Conservation (phyloP, 53 echinoderm and acorn worm genomes). For the Arbacia lixula region DNA sequence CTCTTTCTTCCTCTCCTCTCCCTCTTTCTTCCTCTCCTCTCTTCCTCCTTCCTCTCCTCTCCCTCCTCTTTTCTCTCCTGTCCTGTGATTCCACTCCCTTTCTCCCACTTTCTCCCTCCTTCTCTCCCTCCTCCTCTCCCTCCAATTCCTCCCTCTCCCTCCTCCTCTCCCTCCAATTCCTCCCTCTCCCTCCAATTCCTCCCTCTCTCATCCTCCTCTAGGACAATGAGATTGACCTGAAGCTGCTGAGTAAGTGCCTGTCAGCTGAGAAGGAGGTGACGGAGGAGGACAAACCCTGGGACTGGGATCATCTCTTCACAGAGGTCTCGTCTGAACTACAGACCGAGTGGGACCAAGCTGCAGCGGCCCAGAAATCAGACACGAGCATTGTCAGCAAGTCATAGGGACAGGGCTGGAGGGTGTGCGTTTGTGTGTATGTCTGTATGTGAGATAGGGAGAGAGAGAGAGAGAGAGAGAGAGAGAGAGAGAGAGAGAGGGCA, state of each 20-base stretch:
- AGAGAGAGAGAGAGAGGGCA: not conserved
- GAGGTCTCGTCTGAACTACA: constrained; percentile 95
- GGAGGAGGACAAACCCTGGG: constrained; percentile 94
- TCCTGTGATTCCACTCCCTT: no score
- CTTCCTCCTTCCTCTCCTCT: not conserved
- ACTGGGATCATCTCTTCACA: constrained; percentile 97
- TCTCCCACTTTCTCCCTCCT: no score
- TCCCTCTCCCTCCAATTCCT: no score
- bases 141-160: not conserved
- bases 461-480: not conserved
- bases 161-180: no score
- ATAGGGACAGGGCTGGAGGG: not conserved
- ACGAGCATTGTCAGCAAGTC: constrained; percentile 36
- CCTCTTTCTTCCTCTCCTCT: not conserved
- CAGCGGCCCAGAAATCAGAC: constrained; percentile 19
- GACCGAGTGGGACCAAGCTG: constrained; percentile 92
- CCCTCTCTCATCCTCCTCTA: no score
- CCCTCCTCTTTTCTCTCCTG: no score
- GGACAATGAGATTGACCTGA: constrained; percentile 98
- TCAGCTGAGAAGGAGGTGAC: constrained; percentile 85
- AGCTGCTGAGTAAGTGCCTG: constrained; percentile 81
- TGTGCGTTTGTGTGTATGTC: not conserved
- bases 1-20: not conserved
- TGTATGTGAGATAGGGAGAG: not conserved
- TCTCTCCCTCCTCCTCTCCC: not conserved